A percentile compares a stretch with the other conserved stretches of the same genome.
Conservation (phyloP, 2,888 invertebrate species). For the Spodoptera littoralis region DNA sequence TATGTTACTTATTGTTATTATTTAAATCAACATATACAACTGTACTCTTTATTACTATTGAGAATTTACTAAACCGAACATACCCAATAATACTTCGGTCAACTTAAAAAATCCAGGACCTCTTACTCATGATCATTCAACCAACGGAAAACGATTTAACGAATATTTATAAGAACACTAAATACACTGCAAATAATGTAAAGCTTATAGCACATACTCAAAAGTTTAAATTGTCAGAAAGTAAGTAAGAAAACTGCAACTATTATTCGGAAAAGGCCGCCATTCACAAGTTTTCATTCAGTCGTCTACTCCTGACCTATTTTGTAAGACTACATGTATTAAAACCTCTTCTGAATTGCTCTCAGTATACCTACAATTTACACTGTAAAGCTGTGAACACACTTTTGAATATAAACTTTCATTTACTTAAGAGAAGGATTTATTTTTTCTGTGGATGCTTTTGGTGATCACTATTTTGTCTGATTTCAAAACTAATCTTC, state of each 20-base stretch:
- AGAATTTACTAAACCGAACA: too few relatives aligned
- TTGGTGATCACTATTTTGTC: too few relatives aligned
- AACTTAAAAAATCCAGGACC: too few relatives aligned
- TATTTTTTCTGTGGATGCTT: too few relatives aligned
- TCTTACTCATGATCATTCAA: neutral
- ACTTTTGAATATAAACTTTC: neutral
- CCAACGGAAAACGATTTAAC: neutral
- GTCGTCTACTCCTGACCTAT: constrained; percentile 49
- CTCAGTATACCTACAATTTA: constrained; percentile 38
- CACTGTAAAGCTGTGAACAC: constrained; percentile 32
- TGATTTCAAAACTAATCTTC: too few relatives aligned
- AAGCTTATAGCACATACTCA: constrained; percentile 3
- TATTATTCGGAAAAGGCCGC: constrained; percentile 27
- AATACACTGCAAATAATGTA: neutral
- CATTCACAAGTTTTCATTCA: constrained; percentile 33
- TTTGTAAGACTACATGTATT: constrained; percentile 49
- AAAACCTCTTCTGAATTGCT: constrained; percentile 46
- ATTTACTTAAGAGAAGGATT: too few relatives aligned
- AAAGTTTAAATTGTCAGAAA: constrained; percentile 12
- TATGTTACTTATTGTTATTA: too few relatives aligned
- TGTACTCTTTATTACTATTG: too few relatives aligned
- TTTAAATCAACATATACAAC: too few relatives aligned
- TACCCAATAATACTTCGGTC: too few relatives aligned
- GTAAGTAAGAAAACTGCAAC: constrained; percentile 31
- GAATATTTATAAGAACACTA: neutral